Conservation (phyloP, 2,888 invertebrate species). For the Eupeodes latifasciatus region DNA sequence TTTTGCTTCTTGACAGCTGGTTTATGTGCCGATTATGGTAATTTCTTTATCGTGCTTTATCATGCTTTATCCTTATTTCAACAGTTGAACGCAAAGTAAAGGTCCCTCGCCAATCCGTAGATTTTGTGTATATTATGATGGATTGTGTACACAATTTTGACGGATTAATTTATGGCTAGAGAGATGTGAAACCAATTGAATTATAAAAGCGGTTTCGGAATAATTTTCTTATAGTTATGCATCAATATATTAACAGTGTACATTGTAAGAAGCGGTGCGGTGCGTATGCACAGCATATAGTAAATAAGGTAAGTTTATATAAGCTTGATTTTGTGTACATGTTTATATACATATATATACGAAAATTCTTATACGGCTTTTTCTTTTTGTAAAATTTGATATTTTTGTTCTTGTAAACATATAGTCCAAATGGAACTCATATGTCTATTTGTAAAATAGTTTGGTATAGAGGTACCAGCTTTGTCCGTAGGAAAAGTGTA, state of each 20-base stretch:
- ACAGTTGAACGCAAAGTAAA: constrained; percentile 40
- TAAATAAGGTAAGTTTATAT: too few relatives aligned
- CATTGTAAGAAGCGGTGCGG: too few relatives aligned
- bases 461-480: too few relatives aligned
- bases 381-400: too few relatives aligned
- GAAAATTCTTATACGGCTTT: too few relatives aligned
- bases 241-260: background rate
- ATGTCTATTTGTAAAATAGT: too few relatives aligned
- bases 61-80: constrained; percentile 51
- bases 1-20: constrained; percentile 47
- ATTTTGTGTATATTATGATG: constrained; percentile 50
- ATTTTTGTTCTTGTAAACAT: too few relatives aligned
- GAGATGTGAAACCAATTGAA: constrained; percentile 54
- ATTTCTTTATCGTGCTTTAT: constrained; percentile 49
- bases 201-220: constrained; percentile 44
- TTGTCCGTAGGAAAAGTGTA: too few relatives aligned
- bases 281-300: too few relatives aligned
- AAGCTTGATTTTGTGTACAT: too few relatives aligned
- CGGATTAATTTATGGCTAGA: constrained; percentile 47
- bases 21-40: constrained; percentile 59
- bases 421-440: too few relatives aligned
- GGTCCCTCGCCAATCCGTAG: constrained; percentile 40
- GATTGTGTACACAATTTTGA: constrained; percentile 58
- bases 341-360: too few relatives aligned
- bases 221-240: background rate